Conservation (phyloP, 2,888 invertebrate genomes). For the Abscondita cerata region DNA sequence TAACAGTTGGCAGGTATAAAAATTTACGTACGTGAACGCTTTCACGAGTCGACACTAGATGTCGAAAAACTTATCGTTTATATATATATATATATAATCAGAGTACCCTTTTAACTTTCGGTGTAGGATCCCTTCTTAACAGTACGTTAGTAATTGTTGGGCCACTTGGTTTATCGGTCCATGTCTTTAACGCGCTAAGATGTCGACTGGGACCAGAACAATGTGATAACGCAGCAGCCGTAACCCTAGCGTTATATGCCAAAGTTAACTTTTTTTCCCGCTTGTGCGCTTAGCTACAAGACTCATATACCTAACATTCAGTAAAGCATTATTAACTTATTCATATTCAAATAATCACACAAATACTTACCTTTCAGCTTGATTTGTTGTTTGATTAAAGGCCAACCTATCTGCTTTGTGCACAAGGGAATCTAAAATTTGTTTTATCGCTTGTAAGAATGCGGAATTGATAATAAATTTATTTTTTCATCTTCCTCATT, state of each 20-base stretch:
- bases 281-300: conserved; percentile 4
- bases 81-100: too few relatives aligned
- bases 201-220: background rate
- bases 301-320: background rate
- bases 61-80: too few relatives aligned
- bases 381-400: conserved; percentile 2
- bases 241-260: background rate
- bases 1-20: too few relatives aligned
- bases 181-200: background rate
- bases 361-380: conserved; percentile 6
- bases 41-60: too few relatives aligned
- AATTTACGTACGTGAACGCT: too few relatives aligned
- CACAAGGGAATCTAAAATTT: conserved; percentile 1
- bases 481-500: background rate
- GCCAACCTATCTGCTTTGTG: background rate
- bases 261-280: conserved; percentile 4
- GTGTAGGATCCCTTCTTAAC: too few relatives aligned
- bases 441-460: background rate
- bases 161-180: background rate
- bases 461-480: background rate
- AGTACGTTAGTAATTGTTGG: too few relatives aligned
- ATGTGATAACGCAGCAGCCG: conserved; percentile 2
- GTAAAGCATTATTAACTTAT: background rate
- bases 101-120: too few relatives aligned
- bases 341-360: background rate